These are phyloP conservation scores for Cygnus atratus DNA, from an alignment of 2,113 vertebrate genomes.

Conservation along the genomic window DNA sequence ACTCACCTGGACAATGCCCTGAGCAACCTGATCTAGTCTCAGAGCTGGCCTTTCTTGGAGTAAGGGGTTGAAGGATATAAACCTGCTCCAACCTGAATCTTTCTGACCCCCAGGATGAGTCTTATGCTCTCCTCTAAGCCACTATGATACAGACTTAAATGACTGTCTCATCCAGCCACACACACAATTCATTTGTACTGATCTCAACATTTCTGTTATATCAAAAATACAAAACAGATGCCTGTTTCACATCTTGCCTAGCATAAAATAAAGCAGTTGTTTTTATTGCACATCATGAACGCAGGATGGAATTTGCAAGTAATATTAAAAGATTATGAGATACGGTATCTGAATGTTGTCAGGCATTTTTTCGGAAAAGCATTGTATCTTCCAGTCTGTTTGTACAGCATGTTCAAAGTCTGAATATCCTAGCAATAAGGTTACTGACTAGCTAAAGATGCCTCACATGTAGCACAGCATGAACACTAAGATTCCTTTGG, in stretches of 20 bases:
- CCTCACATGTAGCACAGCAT: background rate
- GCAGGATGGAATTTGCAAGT: background rate
- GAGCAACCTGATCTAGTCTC: background rate
- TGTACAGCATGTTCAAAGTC: background rate
- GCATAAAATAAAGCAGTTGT: background rate
- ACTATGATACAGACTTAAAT: background rate
- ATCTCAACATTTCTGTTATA: background rate
- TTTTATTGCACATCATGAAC: background rate
- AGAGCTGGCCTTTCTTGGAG: background rate
- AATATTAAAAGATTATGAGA: background rate
- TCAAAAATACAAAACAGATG: slow-evolving; percentile 2
- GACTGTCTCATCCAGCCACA: background rate
- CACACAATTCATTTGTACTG: background rate
- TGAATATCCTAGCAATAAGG: background rate
- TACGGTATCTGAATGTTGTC: background rate
- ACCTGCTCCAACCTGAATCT: background rate
- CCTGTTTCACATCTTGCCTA: background rate
- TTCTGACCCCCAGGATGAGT: background rate
- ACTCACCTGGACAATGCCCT: background rate
- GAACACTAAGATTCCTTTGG: background rate
- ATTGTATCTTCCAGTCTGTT: background rate
- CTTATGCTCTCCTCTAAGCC: background rate
- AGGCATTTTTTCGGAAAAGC: background rate
- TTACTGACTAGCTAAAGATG: background rate
- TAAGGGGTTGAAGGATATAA: background rate